Evolutionary conservation across 2,797 vertebrate genomes (phyloP), one percentile per base, ranked within the genome.

Genomic region (Danio kyathit): DNA sequence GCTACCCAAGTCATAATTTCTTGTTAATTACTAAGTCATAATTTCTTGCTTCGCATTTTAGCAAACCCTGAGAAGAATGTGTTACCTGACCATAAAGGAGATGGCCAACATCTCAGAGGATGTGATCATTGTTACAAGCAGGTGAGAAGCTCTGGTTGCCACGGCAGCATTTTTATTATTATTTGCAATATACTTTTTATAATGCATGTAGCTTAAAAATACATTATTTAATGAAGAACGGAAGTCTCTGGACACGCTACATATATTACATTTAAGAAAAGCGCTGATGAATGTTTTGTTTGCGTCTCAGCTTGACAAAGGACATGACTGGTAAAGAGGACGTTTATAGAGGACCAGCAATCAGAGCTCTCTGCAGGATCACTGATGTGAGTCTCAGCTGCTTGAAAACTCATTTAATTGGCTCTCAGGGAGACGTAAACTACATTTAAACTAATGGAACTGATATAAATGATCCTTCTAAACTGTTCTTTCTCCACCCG

Each of bases 271-370:
- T 76, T 65, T 29, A 46, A 6, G 10, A 57, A 44, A 43, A 41
- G 29, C 0, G 3, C 17, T 64, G 7, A 54, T 54, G 9, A 13
- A 59, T 78, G 16, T 44, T 56, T 72, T 21, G 7, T 71, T 46
- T 82, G 49, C 82, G 6, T 57, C 13, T 74, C 74, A 99, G 98
- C 88, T 87, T 99, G 89, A 99, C 98, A 84, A 99, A 99, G 89
- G 98, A 99, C 91, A 99, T 99, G 97, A 99, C 98, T 0, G 98
- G 98, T 13, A 99, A 99, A 89, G 97, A 99, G 79, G 97, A 99
- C 12, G 95, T 98, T 0, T 99, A 99, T 89, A 87, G 97, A 83
- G 98, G 97, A 74, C 97, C 97, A 0, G 97, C 98, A 52, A 98
- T 99, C 89, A 91, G 98, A 92, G 98, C 98, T 0, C 96, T 99